Percentiles rank a stretch among this genome's conserved stretches.
Conservation (phyloP, 2,797 vertebrate genomes). For the Yasuhikotakia modesta region DNA sequence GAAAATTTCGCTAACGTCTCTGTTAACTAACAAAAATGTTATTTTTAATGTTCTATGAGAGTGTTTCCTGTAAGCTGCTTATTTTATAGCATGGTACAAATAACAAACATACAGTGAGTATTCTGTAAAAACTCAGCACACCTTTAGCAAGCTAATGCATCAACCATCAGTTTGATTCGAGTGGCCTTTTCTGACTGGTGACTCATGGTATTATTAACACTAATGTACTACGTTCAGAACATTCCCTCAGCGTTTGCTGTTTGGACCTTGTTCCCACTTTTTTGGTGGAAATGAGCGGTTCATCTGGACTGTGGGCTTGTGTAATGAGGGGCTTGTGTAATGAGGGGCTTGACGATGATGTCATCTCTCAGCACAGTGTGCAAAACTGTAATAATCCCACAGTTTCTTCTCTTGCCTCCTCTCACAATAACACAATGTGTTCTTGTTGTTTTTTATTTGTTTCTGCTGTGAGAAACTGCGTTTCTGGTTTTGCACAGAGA, state of each 20-base stretch:
- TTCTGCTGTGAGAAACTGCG: slow-evolving; percentile 24
- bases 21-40: too few relatives aligned
- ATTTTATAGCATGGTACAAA: background rate
- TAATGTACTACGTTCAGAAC: slow-evolving; percentile 2
- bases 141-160: slow-evolving; percentile 8
- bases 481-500: slow-evolving; percentile 26
- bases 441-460: slow-evolving; percentile 35
- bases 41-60: too few relatives aligned
- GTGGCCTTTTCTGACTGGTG: background rate
- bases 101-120: background rate
- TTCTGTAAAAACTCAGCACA: background rate
- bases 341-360: slow-evolving; percentile 53
- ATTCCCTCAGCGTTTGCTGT: slow-evolving; percentile 25
- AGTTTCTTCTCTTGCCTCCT: slow-evolving; percentile 13
- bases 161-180: background rate
- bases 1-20: too few relatives aligned
- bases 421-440: slow-evolving; percentile 30
- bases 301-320: slow-evolving; percentile 50
- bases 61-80: too few relatives aligned
- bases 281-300: slow-evolving; percentile 49
- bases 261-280: slow-evolving; percentile 39
- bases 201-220: slow-evolving; percentile 15
- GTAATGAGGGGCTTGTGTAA: slow-evolving; percentile 55
- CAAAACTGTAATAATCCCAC: slow-evolving; percentile 50
- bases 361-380: slow-evolving; percentile 53